Percentiles rank a stretch among this genome's conserved stretches.
These are phyloP conservation scores for Volucella zonaria DNA, from an alignment of 2,888 invertebrate genomes.

Conservation along the genomic window DNA sequence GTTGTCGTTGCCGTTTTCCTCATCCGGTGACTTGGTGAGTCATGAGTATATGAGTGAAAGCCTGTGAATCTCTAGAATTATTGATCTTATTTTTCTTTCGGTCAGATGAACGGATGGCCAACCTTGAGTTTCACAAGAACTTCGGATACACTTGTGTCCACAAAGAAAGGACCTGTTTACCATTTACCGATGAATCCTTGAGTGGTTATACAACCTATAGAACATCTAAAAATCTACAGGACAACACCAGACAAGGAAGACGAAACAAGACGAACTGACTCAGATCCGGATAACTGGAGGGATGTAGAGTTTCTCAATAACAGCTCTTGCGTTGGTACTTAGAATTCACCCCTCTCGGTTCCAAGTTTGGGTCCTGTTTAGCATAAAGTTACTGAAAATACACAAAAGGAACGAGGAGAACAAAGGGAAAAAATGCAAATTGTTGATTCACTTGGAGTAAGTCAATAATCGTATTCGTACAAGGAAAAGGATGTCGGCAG, in stretches of 20 bases:
- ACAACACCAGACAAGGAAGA: background rate
- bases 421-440: slow-evolving; percentile 59
- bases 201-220: slow-evolving; percentile 45
- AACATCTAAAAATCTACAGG: background rate
- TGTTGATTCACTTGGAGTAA: slow-evolving; percentile 71
- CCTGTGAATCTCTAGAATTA: slow-evolving; percentile 64
- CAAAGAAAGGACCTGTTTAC: slow-evolving; percentile 69
- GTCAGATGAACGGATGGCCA: slow-evolving; percentile 28
- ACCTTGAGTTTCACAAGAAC: slow-evolving; percentile 44
- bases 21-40: slow-evolving; percentile 16
- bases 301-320: slow-evolving; percentile 65
- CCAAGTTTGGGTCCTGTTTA: slow-evolving; percentile 55
- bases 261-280: slow-evolving; percentile 23
- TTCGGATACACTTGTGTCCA: slow-evolving; percentile 67
- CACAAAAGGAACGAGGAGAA: slow-evolving; percentile 19
- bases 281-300: slow-evolving; percentile 29
- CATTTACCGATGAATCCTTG: slow-evolving; percentile 56
- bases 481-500: slow-evolving; percentile 33
- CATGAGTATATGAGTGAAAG: slow-evolving; percentile 14
- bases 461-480: slow-evolving; percentile 71
- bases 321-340: slow-evolving; percentile 57
- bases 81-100: slow-evolving; percentile 64
- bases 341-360: slow-evolving; percentile 14
- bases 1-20: background rate
- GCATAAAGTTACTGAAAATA: slow-evolving; percentile 68